Base-by-base conservation (phyloP, 92 coral and sea anemone species). In the Porites lobata region DNA sequence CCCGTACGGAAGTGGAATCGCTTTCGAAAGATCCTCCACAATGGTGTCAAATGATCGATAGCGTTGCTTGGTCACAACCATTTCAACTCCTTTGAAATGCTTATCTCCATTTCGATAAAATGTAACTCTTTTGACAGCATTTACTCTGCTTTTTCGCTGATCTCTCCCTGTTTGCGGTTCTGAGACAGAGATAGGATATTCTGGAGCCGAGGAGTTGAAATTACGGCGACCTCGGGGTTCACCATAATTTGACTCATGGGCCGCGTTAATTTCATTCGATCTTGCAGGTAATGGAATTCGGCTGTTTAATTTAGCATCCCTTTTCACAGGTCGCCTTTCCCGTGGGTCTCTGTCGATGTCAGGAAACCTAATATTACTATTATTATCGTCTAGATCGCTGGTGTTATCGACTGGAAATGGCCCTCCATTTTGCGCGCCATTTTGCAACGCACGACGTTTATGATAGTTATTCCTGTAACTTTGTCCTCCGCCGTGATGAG, bases 41-140 rank as follows among this genome's bases (percentile, higher is more conserved):
- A 95, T 82, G 15, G 90, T 88, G 18, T 93, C 92, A 21, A 93
- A 93, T 9, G 98, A 95, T 20, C 95, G 77, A 78, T 95, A 95
- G 20, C 94, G 85, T 69, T 95, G 96, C 65, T 71, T 82, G 4
- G 98, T 93, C 65, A 95, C 83, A 7, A 93, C 90, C 68, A 95
- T 86, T 38, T 85, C 88, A 38, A 90, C 90, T 65, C 98, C 96
- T 67, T 86, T 90, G 76, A 95, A 95, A 83, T 91, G 93, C 9
- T 90, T 92, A 77, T 95, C 98, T 50, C 98, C 98, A 65, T 95
- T 95, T 12, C 98, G 90, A 67, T 86, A 95, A 79, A 95, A 95
- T 20, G 81, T 93, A 12, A 95, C 92, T 76, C 85, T 95, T 82
- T 95, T 95, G 38, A 95, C 88, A 51, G 90, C 75, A 66, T 71